These are phyloP conservation scores for Muricea muricata DNA, from an alignment of 92 coral and sea anemone species.

Conservation along the genomic window DNA sequence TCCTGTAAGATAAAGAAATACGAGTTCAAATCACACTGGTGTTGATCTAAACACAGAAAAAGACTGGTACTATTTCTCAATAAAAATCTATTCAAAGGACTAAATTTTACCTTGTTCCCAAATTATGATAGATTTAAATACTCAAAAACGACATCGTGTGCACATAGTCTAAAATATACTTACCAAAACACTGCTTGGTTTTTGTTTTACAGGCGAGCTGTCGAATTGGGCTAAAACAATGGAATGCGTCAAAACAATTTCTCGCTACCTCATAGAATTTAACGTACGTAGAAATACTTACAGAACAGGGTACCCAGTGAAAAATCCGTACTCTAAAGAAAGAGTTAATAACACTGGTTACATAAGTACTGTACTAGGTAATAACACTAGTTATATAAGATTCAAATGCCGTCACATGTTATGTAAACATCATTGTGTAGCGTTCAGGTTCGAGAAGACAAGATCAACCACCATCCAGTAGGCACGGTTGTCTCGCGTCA, in stretches of 20 bases:
- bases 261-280: background rate
- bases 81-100: too few species aligned
- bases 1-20: background rate
- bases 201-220: conserved; percentile 76
- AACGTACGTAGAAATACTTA: conserved; percentile 41
- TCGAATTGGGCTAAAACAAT: conserved; percentile 60
- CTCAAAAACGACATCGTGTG: background rate
- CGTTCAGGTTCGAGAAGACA: too few species aligned
- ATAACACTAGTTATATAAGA: too few species aligned
- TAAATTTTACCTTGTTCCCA: too few species aligned
- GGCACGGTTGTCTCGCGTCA: too few species aligned
- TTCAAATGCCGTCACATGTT: too few species aligned
- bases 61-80: too few species aligned
- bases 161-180: background rate
- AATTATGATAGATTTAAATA: too few species aligned
- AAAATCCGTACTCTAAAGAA: conserved; percentile 76
- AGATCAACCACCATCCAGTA: too few species aligned
- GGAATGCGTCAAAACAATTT: background rate
- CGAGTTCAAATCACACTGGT: background rate
- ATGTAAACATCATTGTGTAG: too few species aligned
- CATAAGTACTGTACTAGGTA: background rate
- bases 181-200: conserved; percentile 37
- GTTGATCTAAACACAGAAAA: too few species aligned
- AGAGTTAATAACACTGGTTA: too few species aligned
- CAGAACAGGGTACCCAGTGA: conserved; percentile 84